Conservation (phyloP, 2,888 invertebrate genomes). For the Dyspetes luteomarginatus region DNA sequence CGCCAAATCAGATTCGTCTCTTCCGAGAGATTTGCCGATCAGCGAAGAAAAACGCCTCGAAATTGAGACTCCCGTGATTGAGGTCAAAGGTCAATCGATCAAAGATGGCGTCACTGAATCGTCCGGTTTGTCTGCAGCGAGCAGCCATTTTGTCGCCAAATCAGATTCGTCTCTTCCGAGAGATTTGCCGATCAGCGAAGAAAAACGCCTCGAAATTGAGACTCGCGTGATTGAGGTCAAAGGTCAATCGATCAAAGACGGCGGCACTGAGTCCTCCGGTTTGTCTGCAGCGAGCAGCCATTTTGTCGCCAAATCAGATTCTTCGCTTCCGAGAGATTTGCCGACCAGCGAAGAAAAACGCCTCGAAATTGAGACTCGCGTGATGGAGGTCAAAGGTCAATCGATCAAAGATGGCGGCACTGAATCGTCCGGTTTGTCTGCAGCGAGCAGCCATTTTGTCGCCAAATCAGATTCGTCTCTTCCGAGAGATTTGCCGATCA, state of each 20-base stretch:
- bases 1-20: conserved; percentile 72
- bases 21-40: too few relatives aligned
- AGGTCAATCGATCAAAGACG: conserved; percentile 53
- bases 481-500: too few relatives aligned
- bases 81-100: conserved; percentile 44
- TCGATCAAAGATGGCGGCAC: too few relatives aligned
- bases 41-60: conserved; percentile 64
- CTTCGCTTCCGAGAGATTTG: too few relatives aligned
- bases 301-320: conserved; percentile 70
- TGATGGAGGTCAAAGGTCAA: too few relatives aligned
- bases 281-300: conserved; percentile 64
- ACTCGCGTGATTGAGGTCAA: conserved; percentile 60
- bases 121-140: conserved; percentile 48
- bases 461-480: too few relatives aligned
- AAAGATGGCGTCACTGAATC: conserved; percentile 47
- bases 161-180: conserved; percentile 74
- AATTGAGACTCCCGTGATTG: conserved; percentile 60
- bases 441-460: too few relatives aligned
- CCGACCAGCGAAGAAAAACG: too few relatives aligned
- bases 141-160: conserved; percentile 70
- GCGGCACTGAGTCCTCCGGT: conserved; percentile 27
- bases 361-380: too few relatives aligned
- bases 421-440: too few relatives aligned
- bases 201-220: conserved; percentile 62
- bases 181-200: too few relatives aligned